Base-by-base conservation (phyloP, 30 jellyfish, hydroid and myxozoan genomes). In the Turritopsis rubra region DNA sequence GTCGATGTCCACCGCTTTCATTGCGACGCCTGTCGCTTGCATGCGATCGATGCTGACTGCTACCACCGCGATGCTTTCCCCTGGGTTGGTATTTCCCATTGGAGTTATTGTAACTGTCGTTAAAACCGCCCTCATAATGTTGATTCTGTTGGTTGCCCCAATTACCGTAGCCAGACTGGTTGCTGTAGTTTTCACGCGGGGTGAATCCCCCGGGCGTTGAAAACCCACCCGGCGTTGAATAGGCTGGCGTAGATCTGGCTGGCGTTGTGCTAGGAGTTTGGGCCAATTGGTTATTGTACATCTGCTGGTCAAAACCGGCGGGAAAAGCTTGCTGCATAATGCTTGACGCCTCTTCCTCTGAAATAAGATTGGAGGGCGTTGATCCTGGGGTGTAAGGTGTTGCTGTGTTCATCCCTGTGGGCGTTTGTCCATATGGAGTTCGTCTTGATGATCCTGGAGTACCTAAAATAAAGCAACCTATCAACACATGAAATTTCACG, bases 331-430 rank as follows among this genome's bases (percentile, higher is more conserved):
- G 88, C 26, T 82, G 88, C 86, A 82, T 65, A 71, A 82, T 66
- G 27, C 27, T 65, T 21, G 85, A 18, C 17, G 88, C 88, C 65
- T 82, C 88, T 19, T 71, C 85, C 18, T 82, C 88, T 18, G 85
- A 26, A 26, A 82, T 65, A 16, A 82, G 88, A 29, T 82, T 82
- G 27, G 88, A 68, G 72, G 99, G 99, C 28, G 99, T 94, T 8
- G 92, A 96, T 8, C 96, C 96, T 0, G 99, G 99, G 66, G 99
- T 94, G 79, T 89, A 94, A 28, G 99, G 99, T 17, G 99, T 94
- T 65, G 66, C 31, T 28, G 86, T 75, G 25, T 19, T 52, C 84
- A 82, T 65, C 52, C 82, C 54, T 29, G 72, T 25, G 5, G 88
- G 88, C 21, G 88, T 82, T 24, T 82, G 88, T 27, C 75, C 75